Evolutionary conservation across 1,140 invertebrate genomes (phyloP).

Genomic region (Meloidogyne floridensis): DNA sequence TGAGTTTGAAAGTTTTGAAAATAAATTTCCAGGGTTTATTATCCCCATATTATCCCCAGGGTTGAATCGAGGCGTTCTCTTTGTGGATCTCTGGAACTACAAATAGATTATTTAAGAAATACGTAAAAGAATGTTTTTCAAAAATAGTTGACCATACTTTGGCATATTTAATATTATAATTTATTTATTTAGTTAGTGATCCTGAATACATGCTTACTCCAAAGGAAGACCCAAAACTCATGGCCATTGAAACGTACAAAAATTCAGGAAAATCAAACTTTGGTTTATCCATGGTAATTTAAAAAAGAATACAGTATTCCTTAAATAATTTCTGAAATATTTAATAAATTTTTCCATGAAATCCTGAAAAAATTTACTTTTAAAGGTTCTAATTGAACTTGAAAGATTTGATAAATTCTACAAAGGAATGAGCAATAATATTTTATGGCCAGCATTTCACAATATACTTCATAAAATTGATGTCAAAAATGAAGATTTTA

Average conservation of each 20-base stretch:
- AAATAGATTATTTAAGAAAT: too few species aligned
- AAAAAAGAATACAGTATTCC: too few species aligned
- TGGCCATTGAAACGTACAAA: neutral
- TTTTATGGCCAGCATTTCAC: constrained; percentile 64
- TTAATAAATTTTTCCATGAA: too few species aligned
- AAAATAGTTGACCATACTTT: too few species aligned
- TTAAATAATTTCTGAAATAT: too few species aligned
- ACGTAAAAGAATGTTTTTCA: too few species aligned
- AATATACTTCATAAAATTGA: constrained; percentile 64
- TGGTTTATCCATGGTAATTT: neutral
- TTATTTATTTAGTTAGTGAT: constrained; percentile 46
- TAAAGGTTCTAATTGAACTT: constrained; percentile 28
- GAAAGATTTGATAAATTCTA: constrained; percentile 63
- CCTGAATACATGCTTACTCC: neutral
- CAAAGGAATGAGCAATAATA: constrained; percentile 64
- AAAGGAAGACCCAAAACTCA: neutral
- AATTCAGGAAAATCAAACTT: neutral
- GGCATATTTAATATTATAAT: neutral
- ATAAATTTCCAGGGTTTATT: too few species aligned
- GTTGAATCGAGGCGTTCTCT: too few species aligned
- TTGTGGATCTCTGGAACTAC: too few species aligned
- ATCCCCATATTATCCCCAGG: too few species aligned
- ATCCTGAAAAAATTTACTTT: too few species aligned
- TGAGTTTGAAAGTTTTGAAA: too few species aligned
- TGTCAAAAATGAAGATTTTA: constrained; percentile 56